Conservation (phyloP, 2,888 invertebrate species). For the Dolichomitus sp. region DNA sequence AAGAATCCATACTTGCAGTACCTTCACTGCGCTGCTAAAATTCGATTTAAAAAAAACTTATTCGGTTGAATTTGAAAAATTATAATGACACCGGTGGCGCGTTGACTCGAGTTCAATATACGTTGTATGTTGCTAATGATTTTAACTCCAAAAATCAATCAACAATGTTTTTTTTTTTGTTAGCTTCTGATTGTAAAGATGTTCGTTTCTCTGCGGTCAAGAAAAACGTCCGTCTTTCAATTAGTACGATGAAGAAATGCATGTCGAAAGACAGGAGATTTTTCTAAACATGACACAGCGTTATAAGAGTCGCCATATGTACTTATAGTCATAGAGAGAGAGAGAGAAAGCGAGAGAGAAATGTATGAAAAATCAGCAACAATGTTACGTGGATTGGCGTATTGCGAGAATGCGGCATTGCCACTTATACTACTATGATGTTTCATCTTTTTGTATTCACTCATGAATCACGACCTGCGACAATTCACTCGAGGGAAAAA, state of each 20-base stretch:
- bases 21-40: not conserved
- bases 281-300: slow-evolving; percentile 14
- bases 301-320: slow-evolving; percentile 52
- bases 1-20: slow-evolving; percentile 89
- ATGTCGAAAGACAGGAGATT: slow-evolving; percentile 8
- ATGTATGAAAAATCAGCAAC: slow-evolving; percentile 2
- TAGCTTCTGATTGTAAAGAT: not conserved
- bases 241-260: not conserved
- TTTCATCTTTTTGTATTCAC: not conserved
- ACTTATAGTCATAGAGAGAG: slow-evolving; percentile 52
- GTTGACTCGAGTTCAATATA: not conserved
- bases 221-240: slow-evolving; percentile 17
- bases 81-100: not conserved
- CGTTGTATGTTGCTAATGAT: not conserved
- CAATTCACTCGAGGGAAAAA: not conserved
- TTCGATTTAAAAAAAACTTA: not conserved
- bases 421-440: not conserved
- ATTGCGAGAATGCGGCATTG: slow-evolving; percentile 4
- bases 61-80: not conserved
- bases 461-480: slow-evolving; percentile 25
- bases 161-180: not conserved
- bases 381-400: not conserved
- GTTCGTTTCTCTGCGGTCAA: slow-evolving; percentile 56
- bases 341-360: not conserved
- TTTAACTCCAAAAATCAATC: not conserved